These are phyloP conservation scores for Bembecia ichneumoniformis DNA, from an alignment of 2,888 invertebrate genomes.

Conservation along the genomic window DNA sequence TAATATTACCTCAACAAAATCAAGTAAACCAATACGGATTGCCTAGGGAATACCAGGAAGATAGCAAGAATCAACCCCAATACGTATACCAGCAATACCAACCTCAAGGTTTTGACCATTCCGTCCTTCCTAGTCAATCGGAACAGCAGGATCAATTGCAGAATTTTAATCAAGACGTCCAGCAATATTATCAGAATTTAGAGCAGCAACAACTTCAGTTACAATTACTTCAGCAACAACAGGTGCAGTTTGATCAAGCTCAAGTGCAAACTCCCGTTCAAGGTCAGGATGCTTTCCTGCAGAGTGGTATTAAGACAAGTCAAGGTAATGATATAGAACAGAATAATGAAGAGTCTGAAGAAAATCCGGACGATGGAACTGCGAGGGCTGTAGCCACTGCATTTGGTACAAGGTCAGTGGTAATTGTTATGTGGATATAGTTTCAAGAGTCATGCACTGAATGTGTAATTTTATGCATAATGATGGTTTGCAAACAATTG, in stretches of 20 bases:
- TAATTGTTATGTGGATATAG: background rate
- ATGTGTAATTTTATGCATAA: background rate
- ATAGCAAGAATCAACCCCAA: conserved; percentile 10
- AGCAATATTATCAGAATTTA: conserved; percentile 14
- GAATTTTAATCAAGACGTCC: conserved; percentile 21
- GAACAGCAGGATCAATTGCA: conserved; percentile 1
- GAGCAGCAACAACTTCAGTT: conserved; percentile 3
- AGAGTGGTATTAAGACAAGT: conserved; percentile 51
- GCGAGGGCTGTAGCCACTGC: conserved; percentile 58
- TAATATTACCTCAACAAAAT: conserved; percentile 18
- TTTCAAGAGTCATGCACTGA: background rate
- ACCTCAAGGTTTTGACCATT: conserved; percentile 2
- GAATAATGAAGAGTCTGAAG: conserved; percentile 21
- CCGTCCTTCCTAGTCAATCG: background rate
- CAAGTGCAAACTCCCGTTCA: conserved; percentile 9
- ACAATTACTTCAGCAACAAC: conserved; percentile 5
- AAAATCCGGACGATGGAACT: conserved; percentile 21
- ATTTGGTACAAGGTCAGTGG: conserved; percentile 54
- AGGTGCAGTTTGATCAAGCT: conserved; percentile 6
- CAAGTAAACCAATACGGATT: conserved; percentile 10
- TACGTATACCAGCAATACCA: conserved; percentile 7
- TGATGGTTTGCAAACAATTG: too few relatives aligned
- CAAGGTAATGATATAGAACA: conserved; percentile 50
- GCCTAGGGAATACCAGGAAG: conserved; percentile 5
- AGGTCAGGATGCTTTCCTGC: conserved; percentile 30